Evolutionary conservation across 1,140 invertebrate species (phyloP).

Genomic region (Hormaphis cornu): DNA sequence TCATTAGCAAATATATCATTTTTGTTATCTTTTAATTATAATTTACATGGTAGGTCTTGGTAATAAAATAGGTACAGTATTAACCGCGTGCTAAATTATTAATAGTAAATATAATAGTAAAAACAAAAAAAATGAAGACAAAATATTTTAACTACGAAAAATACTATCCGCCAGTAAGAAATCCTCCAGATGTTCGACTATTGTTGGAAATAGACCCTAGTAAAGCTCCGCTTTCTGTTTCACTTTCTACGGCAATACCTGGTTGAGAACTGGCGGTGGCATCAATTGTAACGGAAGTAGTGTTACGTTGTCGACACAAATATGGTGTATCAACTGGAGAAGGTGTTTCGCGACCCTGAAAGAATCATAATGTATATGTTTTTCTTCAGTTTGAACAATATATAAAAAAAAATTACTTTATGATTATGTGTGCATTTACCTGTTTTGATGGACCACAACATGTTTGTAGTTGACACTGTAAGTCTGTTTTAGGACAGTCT

Average conservation of each 20-base stretch:
- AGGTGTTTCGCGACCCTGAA: slow-evolving; percentile 59
- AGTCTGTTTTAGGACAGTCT: slow-evolving; percentile 75
- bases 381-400: neutral
- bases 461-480: slow-evolving; percentile 71
- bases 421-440: slow-evolving; percentile 41
- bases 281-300: slow-evolving; percentile 38
- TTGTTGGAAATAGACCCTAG: slow-evolving; percentile 38
- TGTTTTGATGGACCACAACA: slow-evolving; percentile 66
- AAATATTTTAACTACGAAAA: neutral
- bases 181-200: neutral
- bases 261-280: slow-evolving; percentile 39
- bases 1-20: neutral
- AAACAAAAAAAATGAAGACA: neutral
- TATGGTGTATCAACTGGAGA: slow-evolving; percentile 68
- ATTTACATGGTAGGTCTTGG: neutral
- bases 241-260: slow-evolving; percentile 46
- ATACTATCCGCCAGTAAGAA: slow-evolving; percentile 21
- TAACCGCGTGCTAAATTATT: slow-evolving; percentile 5
- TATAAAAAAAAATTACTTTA: neutral
- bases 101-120: neutral
- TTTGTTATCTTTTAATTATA: too few species aligned
- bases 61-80: neutral
- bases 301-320: slow-evolving; percentile 63
- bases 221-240: slow-evolving; percentile 53
- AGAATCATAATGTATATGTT: slow-evolving; percentile 15